A percentile compares a stretch with the other conserved stretches of the same genome.
Evolutionary conservation across 2,888 invertebrate genomes (phyloP).

Genomic region (Odontothrips loti): DNA sequence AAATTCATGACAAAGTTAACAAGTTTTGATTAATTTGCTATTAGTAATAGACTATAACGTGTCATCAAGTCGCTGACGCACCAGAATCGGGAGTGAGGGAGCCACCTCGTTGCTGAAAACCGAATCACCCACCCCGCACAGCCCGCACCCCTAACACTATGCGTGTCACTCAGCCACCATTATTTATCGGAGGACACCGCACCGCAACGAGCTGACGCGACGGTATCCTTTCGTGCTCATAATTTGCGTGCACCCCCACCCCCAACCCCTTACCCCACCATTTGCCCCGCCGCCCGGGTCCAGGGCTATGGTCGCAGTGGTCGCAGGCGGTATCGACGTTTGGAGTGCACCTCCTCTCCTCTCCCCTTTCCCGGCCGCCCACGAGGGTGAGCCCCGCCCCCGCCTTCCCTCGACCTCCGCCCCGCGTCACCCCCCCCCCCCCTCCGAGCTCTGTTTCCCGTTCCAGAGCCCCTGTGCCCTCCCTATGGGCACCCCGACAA

Average conservation of each 20-base stretch:
- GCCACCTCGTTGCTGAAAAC: too few species aligned
- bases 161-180: neutral
- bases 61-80: too few species aligned
- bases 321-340: neutral
- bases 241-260: neutral
- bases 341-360: slow-evolving; percentile 1
- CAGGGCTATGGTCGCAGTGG: neutral
- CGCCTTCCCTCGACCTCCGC: neutral
- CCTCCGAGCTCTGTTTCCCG: neutral
- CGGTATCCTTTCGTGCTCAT: neutral
- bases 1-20: too few species aligned
- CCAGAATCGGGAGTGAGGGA: too few species aligned
- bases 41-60: too few species aligned
- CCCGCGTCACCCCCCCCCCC: neutral
- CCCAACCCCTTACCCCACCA: neutral
- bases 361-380: neutral
- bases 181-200: neutral
- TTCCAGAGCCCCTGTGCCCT: too few species aligned
- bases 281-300: neutral
- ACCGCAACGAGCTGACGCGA: neutral
- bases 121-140: too few species aligned
- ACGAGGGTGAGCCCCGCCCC: neutral
- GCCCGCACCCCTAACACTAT: too few species aligned
- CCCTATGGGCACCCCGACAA: too few species aligned
- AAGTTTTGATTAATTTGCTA: too few species aligned